Base-by-base conservation (phyloP, 2,113 vertebrate genomes). In the Callocephalon fimbriatum region DNA sequence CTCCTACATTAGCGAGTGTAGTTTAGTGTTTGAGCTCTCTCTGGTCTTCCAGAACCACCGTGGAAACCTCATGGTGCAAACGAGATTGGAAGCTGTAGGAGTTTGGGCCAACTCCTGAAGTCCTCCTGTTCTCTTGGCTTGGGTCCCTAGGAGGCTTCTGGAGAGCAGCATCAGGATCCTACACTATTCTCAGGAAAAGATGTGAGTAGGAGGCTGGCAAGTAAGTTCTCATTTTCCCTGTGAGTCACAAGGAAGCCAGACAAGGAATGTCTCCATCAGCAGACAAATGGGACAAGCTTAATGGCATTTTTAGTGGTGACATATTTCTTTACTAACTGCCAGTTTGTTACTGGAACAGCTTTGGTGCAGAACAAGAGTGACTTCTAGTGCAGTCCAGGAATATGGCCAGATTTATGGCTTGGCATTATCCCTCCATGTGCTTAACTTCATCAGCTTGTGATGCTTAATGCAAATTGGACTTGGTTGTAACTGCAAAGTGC, bases 361-460 rank as follows among this genome's bases (percentile, higher is more conserved):
- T 73, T 70, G 32, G 26, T 11, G 26, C 81, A 86, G 90, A 91
- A 15, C 74, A 93, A 86, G 74, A 80, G 67, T 90, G 88, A 96
- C 93, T 97, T 89, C 88, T 96, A 97, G 84, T 27, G 79, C 66
- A 70, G 32, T 19, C 40, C 81, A 77, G 59, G 67, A 47, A 80
- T 25, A 70, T 44, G 59, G n/a, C 63, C 76, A 62, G 37, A 27
- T 15, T 70, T 81, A 12, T 17, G 75, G 71, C 61, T 78, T 72
- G 82, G 68, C 44, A 48, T 27, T 67, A 40, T 75, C 53, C 54
- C n/a, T 70, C 18, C 56, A 6, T 47, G 40, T 31, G 14, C 61
- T 83, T 65, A 67, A 47, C 51, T 47, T 38, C 56, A 53, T 70
- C 75, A 67, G 44, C 12, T 45, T 25, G 8, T 11, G 71, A 73